Conservation (phyloP, 35 echinoderm and acorn worm species). For the Ptychodera flava region DNA sequence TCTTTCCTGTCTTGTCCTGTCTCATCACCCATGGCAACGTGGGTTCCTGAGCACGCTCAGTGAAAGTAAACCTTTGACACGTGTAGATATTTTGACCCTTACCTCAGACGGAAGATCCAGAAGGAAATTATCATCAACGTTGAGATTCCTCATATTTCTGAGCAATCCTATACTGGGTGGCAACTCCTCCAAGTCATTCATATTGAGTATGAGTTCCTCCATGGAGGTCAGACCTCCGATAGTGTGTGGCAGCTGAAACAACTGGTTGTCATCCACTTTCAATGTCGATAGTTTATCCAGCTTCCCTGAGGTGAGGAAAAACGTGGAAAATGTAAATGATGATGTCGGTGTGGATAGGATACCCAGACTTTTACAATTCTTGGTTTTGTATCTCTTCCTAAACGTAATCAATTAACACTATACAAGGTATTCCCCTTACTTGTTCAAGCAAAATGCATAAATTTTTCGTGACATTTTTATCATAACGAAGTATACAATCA, state of each 20-base stretch:
- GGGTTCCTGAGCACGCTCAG: too few species aligned
- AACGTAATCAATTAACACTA: too few species aligned
- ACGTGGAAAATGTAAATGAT: not conserved
- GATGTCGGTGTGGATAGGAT: not conserved
- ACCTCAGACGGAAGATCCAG: slow-evolving; percentile 69
- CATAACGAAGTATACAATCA: too few species aligned
- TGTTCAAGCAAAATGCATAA: too few species aligned
- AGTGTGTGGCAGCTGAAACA: slow-evolving; percentile 46
- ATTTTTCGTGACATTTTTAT: too few species aligned
- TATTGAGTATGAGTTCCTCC: slow-evolving; percentile 76
- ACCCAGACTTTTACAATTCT: too few species aligned
- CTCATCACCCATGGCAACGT: too few species aligned
- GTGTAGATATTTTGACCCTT: too few species aligned
- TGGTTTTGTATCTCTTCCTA: too few species aligned
- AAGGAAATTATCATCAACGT: slow-evolving; percentile 85
- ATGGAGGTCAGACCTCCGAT: slow-evolving; percentile 70
- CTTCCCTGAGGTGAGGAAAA: slow-evolving; percentile 45
- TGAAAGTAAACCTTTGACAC: too few species aligned
- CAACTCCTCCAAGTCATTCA: slow-evolving; percentile 76
- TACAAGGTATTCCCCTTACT: too few species aligned
- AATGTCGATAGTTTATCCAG: slow-evolving; percentile 64
- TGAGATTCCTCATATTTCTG: slow-evolving; percentile 63
- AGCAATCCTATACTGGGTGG: slow-evolving; percentile 82
- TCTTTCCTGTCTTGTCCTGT: too few species aligned
- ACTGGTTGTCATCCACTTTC: slow-evolving; percentile 75